Evolutionary conservation across 2,888 invertebrate species (phyloP).

Genomic region (Papilio demoleus): DNA sequence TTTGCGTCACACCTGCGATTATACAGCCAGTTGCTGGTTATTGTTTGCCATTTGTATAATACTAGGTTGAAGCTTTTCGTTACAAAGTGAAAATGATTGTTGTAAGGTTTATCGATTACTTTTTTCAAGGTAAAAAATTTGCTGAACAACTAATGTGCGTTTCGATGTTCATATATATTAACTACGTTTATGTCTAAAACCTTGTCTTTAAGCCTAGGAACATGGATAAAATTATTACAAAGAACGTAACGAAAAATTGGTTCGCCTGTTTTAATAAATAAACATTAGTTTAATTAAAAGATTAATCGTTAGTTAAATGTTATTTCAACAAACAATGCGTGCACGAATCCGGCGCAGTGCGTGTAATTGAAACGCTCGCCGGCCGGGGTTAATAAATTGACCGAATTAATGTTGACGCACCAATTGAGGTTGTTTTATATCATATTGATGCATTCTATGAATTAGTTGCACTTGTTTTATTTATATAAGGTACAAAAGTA

Average conservation of each 20-base stretch:
- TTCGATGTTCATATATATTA: not conserved
- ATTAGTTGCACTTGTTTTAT: not conserved
- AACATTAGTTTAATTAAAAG: not conserved
- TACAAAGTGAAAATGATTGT: not conserved
- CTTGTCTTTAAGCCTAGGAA: not conserved
- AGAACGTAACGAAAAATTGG: too few relatives aligned
- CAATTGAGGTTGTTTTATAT: constrained; percentile 11
- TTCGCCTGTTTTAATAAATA: not conserved
- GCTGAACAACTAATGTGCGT: not conserved
- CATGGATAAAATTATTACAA: too few relatives aligned
- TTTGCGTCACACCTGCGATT: constrained; percentile 51
- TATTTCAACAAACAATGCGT: constrained; percentile 2
- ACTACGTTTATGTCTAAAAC: not conserved
- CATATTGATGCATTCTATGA: constrained; percentile 10
- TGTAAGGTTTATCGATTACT: not conserved
- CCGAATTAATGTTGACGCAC: constrained; percentile 18
- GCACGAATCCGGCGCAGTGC: constrained; percentile 49
- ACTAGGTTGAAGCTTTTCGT: not conserved
- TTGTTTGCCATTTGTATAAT: constrained; percentile 26
- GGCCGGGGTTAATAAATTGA: constrained; percentile 14
- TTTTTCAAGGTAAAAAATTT: not conserved
- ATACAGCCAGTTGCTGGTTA: constrained; percentile 49
- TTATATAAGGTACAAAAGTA: not conserved
- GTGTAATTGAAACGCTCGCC: constrained; percentile 49
- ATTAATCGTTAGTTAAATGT: not conserved